These are phyloP conservation scores for Myoxocephalus aenaeus DNA, from an alignment of 2,797 vertebrate species.

Conservation along the genomic window DNA sequence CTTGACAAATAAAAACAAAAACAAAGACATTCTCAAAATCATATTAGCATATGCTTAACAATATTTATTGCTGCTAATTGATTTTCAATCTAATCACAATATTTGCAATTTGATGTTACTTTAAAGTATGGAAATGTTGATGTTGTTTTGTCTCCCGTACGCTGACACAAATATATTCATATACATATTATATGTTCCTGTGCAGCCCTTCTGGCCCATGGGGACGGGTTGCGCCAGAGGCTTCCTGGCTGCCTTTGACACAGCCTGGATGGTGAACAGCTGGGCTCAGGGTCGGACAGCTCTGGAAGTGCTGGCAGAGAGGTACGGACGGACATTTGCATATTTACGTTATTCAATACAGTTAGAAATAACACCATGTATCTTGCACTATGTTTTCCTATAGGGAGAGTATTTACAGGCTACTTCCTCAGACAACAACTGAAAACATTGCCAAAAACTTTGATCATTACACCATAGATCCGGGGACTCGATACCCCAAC, in stretches of 20 bases:
- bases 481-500: slow-evolving; percentile 94
- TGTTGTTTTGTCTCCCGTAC: neutral
- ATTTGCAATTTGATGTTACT: neutral
- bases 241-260: slow-evolving; percentile 96
- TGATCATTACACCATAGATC: slow-evolving; percentile 96
- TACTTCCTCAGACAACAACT: slow-evolving; percentile 96
- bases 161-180: neutral
- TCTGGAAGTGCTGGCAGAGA: slow-evolving; percentile 93
- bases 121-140: neutral
- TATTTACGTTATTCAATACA: neutral
- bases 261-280: slow-evolving; percentile 96
- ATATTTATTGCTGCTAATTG: neutral
- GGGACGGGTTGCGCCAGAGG: slow-evolving; percentile 97
- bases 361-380: neutral
- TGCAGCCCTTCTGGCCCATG: slow-evolving; percentile 99
- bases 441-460: slow-evolving; percentile 98
- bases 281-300: slow-evolving; percentile 91
- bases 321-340: slow-evolving; percentile 76
- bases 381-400: slow-evolving; percentile 10
- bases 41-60: too few relatives aligned
- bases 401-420: slow-evolving; percentile 96
- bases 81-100: neutral
- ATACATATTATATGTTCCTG: slow-evolving; percentile 21
- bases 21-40: too few relatives aligned
- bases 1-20: too few relatives aligned